These are phyloP conservation scores for Scomber scombrus DNA, from an alignment of 2,113 vertebrate genomes.

Conservation along the genomic window DNA sequence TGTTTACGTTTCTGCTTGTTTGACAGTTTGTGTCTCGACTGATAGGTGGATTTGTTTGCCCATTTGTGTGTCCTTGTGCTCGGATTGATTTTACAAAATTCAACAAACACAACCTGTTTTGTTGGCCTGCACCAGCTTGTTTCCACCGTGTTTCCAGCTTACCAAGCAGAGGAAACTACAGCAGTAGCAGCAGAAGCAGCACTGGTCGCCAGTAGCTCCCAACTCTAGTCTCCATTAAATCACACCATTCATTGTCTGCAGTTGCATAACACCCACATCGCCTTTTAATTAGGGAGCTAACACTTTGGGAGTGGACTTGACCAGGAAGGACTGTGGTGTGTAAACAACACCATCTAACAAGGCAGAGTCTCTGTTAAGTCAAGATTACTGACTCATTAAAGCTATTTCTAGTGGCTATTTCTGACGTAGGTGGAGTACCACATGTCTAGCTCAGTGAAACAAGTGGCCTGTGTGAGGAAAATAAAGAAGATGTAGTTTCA, in stretches of 20 bases:
- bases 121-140: constrained; percentile 41
- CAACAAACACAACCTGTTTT: constrained; percentile 39
- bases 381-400: constrained; percentile 64
- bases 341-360: constrained; percentile 56
- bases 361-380: constrained; percentile 56
- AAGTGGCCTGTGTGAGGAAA: constrained; percentile 34
- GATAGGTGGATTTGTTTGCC: neutral
- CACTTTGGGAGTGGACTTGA: constrained; percentile 56
- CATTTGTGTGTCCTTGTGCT: neutral
- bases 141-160: constrained; percentile 36
- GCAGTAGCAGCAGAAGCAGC: neutral
- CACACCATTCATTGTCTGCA: constrained; percentile 53
- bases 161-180: constrained; percentile 26
- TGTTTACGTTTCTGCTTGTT: neutral
- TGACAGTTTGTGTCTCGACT: neutral
- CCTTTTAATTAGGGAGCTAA: constrained; percentile 65
- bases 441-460: constrained; percentile 45
- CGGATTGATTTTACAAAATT: neutral
- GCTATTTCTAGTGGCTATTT: constrained; percentile 57
- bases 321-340: constrained; percentile 33
- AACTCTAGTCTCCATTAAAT: constrained; percentile 38
- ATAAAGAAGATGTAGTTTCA: constrained; percentile 38
- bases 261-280: constrained; percentile 17
- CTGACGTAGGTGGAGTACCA: constrained; percentile 45
- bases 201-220: constrained; percentile 17